These are phyloP conservation scores for Patella pellucida DNA, from an alignment of 2,888 invertebrate species.

Conservation along the genomic window DNA sequence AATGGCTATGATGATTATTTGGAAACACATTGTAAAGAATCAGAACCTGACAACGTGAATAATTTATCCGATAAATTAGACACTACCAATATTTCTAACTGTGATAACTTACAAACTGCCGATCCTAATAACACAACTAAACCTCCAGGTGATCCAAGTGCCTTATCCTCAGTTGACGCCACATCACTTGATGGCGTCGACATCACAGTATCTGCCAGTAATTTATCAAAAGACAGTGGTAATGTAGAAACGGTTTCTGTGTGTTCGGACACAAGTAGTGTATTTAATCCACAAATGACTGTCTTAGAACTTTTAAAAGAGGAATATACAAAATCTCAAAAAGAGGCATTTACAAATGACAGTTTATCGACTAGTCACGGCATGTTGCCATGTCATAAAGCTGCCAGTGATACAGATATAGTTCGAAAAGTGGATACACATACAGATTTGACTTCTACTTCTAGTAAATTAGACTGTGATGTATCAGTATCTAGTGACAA, in stretches of 20 bases:
- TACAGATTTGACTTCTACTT: not conserved
- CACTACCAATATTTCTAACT: not conserved
- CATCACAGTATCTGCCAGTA: slow-evolving; percentile 16
- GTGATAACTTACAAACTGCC: not conserved
- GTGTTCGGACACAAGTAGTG: not conserved
- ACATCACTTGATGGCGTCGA: slow-evolving; percentile 25
- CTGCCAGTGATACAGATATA: slow-evolving; percentile 61
- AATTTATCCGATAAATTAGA: not conserved
- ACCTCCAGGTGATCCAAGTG: slow-evolving; percentile 1
- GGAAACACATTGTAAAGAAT: slow-evolving; percentile 28
- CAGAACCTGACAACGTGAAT: not conserved
- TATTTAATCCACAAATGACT: slow-evolving; percentile 39
- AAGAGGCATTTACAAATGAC: slow-evolving; percentile 1
- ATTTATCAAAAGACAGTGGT: slow-evolving; percentile 18
- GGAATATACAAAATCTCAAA: slow-evolving; percentile 41
- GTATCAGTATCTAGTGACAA: slow-evolving; percentile 10
- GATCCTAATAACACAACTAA: not conserved
- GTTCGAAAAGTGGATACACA: slow-evolving; percentile 27
- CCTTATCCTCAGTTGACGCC: not conserved
- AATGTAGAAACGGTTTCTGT: not conserved
- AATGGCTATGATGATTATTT: slow-evolving; percentile 54
- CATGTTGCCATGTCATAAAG: slow-evolving; percentile 31
- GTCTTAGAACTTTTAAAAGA: slow-evolving; percentile 60
- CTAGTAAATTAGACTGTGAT: slow-evolving; percentile 1
- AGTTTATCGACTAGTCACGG: slow-evolving; percentile 10